Evolutionary conservation across 2,113 vertebrate genomes (phyloP).

Genomic region (Carettochelys insculpta): DNA sequence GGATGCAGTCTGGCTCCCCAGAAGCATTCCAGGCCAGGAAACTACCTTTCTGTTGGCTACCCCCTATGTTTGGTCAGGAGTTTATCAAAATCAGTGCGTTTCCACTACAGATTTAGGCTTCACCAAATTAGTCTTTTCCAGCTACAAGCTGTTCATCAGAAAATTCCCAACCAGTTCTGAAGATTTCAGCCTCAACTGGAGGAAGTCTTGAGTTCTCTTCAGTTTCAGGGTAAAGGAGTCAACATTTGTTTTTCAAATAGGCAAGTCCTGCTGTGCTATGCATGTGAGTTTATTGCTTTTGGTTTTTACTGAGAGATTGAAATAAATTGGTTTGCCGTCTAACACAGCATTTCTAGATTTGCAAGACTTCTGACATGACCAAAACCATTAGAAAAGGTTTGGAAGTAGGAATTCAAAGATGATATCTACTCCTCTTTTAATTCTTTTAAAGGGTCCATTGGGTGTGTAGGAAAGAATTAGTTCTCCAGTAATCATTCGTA

Average conservation of each 20-base stretch:
- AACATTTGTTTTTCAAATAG: neutral
- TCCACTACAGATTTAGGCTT: neutral
- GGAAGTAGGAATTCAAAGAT: neutral
- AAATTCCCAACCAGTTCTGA: neutral
- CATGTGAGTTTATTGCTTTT: neutral
- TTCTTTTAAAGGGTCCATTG: neutral
- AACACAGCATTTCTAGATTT: neutral
- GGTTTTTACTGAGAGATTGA: neutral
- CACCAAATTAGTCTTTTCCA: neutral
- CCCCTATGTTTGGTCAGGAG: neutral
- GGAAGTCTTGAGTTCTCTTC: neutral
- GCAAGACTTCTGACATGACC: rapidly evolving
- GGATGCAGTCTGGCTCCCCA: neutral
- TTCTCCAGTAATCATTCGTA: neutral
- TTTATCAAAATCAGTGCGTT: neutral
- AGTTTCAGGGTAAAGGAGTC: neutral
- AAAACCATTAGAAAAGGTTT: no score
- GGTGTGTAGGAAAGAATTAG: neutral
- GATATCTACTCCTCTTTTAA: neutral
- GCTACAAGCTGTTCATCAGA: neutral
- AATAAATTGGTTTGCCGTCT: neutral
- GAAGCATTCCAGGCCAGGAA: neutral
- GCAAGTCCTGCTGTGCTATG: neutral
- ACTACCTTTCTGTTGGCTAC: neutral
- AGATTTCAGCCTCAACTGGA: neutral